Percentiles rank a stretch among this genome's conserved stretches.
Evolutionary conservation across 2,888 invertebrate species (phyloP).

Genomic region (Eurytoma adleriae): DNA sequence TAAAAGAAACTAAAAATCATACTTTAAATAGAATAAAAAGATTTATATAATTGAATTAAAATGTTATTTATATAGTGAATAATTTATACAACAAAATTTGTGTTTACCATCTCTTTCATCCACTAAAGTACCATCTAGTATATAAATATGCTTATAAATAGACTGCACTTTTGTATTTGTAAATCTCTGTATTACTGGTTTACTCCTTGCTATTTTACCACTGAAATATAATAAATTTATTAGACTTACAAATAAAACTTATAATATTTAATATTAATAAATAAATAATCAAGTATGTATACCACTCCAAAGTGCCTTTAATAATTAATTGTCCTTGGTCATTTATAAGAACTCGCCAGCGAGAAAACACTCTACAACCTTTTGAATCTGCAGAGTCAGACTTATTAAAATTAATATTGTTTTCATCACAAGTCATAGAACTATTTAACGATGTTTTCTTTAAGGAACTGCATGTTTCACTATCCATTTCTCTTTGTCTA

Average conservation of each 20-base stretch:
- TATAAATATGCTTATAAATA: conserved; percentile 65
- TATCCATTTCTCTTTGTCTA: neutral
- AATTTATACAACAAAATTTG: neutral
- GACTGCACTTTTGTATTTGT: conserved; percentile 63
- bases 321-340: conserved; percentile 64
- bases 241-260: neutral
- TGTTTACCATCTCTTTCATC: conserved; percentile 66
- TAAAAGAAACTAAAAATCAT: conserved; percentile 3
- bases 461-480: neutral
- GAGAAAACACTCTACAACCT: conserved; percentile 59
- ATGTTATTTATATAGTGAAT: conserved; percentile 11
- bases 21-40: neutral
- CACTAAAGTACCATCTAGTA: conserved; percentile 66
- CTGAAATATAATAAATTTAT: conserved; percentile 55
- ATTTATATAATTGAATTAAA: neutral
- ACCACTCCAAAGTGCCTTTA: conserved; percentile 68
- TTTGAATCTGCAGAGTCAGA: conserved; percentile 12
- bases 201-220: conserved; percentile 66
- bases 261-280: neutral
- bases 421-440: conserved; percentile 6
- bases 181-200: conserved; percentile 66
- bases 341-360: conserved; percentile 68
- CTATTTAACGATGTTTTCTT: neutral
- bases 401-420: conserved; percentile 5
- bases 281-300: neutral